Conservation (phyloP, 2,888 invertebrate species). For the Latheticus oryzae region DNA sequence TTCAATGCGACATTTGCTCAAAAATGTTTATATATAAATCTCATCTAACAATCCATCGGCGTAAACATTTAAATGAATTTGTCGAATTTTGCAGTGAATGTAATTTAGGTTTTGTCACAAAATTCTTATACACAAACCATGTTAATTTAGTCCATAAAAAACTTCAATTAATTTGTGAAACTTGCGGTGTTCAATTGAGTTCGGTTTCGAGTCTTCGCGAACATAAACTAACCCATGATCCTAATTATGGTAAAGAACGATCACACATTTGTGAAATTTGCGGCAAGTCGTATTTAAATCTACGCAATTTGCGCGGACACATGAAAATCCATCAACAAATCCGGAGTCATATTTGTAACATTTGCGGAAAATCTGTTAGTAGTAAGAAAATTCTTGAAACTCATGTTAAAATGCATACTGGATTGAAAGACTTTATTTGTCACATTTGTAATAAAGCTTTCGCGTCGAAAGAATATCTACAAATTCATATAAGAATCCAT, state of each 20-base stretch:
- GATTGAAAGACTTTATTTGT: conserved; percentile 58
- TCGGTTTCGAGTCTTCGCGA: conserved; percentile 55
- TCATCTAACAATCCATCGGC: conserved; percentile 70
- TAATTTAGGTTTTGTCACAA: conserved; percentile 57
- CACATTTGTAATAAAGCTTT: conserved; percentile 56
- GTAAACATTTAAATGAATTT: conserved; percentile 68
- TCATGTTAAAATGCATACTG: conserved; percentile 63
- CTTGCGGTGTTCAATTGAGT: conserved; percentile 53
- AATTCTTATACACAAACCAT: conserved; percentile 55
- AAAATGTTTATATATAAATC: conserved; percentile 72
- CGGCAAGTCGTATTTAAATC: conserved; percentile 65
- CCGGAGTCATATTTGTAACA: conserved; percentile 56
- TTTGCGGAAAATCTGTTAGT: conserved; percentile 62
- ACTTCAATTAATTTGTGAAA: conserved; percentile 54
- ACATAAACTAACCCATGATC: conserved; percentile 55
- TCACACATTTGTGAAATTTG: conserved; percentile 63
- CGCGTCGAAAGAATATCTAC: conserved; percentile 65
- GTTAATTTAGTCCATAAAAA: conserved; percentile 55
- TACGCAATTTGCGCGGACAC: conserved; percentile 57
- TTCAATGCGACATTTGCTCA: conserved; percentile 71
- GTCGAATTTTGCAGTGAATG: conserved; percentile 58
- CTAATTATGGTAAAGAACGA: conserved; percentile 52
- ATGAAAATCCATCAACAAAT: conserved; percentile 50
- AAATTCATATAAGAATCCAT: conserved; percentile 70
- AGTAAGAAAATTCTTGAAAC: conserved; percentile 58